A percentile compares a stretch with the other conserved stretches of the same genome.
These are phyloP conservation scores for Euura saliciscinereae DNA, from an alignment of 1,140 invertebrate species.

Conservation along the genomic window DNA sequence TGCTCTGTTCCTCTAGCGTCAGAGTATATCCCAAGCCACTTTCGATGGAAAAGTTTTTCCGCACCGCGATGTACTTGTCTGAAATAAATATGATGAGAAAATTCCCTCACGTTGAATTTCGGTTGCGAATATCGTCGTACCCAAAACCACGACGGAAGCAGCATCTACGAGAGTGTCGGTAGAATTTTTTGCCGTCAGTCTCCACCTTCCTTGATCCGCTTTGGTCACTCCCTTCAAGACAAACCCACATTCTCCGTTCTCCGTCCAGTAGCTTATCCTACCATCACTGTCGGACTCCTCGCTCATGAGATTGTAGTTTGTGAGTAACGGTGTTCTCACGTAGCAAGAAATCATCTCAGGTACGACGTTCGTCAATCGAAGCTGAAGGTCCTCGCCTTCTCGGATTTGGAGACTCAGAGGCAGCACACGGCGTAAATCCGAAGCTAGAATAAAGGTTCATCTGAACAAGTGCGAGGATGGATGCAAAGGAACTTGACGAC, in stretches of 20 bases:
- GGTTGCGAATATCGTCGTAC: conserved; percentile 7
- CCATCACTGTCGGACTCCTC: conserved; percentile 1
- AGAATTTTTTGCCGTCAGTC: conserved; percentile 7
- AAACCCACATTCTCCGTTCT: conserved; percentile 14
- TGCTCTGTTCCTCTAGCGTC: neutral
- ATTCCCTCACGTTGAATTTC: too few species aligned
- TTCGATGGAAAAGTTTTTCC: neutral
- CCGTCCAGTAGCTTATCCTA: conserved; percentile 13
- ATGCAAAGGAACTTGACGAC: neutral
- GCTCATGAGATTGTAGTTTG: conserved; percentile 6
- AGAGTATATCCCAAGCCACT: conserved; percentile 3
- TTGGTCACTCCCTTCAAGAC: neutral
- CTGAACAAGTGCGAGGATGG: neutral
- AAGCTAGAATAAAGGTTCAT: neutral
- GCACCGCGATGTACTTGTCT: neutral
- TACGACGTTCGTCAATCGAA: neutral
- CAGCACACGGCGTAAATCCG: neutral
- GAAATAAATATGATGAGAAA: neutral
- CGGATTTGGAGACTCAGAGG: neutral
- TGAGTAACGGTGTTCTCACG: neutral
- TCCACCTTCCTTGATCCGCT: conserved; percentile 13
- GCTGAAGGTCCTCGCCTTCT: conserved; percentile 8
- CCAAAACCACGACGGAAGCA: conserved; percentile 1
- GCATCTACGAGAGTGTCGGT: neutral
- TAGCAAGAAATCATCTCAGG: neutral